Base-by-base conservation (phyloP, 2,888 invertebrate genomes). In the Mimas tiliae region DNA sequence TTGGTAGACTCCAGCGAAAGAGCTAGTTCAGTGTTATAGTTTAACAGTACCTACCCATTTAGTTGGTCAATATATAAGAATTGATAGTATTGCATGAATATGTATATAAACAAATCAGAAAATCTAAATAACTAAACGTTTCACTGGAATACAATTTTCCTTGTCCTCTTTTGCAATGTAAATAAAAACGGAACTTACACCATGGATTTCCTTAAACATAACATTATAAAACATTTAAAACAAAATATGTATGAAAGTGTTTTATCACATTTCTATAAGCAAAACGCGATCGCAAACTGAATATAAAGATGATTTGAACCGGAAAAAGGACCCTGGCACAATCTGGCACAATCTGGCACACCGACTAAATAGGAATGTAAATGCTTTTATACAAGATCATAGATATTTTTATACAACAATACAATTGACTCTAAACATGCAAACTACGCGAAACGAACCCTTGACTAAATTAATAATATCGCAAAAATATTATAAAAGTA, bases 301-400 rank as follows among this genome's bases (percentile, higher is more conserved):
- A 58, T 42, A 58, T 42, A 58, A 58, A 42, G 58, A 58, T 38
- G 38, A 58, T 19, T 58, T 38, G 58, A 42, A 42, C 58, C 58
- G 58, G 58, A 58, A 58, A 58, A 58, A 19, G 58, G 58, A 58
- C 42, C 42, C 58, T 16, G 58, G 58, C 42, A 58, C 58, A 58
- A 58, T 58, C 58, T 16, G 58, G 58, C 42, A 58, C 58, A 58
- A 58, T 58, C 58, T 58, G 58, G 58, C 38, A 42, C 58, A 42
- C 58, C 19, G 58, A 58, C 58, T 58, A 58, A 19, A 42, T 58
- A 58, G 58, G 42, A 58, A 58, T 58, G 58, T 58, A 58, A 58
- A 58, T 58, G 58, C 58, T 58, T 58, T 42, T 58, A 38, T 58
- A 42, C 38, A 12, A 58, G 58, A 58, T 42, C 42, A 19, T 42